phyloP scores from a whole-genome alignment of 2,888 invertebrate genomes.

The Chymomyza amoena region DNA sequence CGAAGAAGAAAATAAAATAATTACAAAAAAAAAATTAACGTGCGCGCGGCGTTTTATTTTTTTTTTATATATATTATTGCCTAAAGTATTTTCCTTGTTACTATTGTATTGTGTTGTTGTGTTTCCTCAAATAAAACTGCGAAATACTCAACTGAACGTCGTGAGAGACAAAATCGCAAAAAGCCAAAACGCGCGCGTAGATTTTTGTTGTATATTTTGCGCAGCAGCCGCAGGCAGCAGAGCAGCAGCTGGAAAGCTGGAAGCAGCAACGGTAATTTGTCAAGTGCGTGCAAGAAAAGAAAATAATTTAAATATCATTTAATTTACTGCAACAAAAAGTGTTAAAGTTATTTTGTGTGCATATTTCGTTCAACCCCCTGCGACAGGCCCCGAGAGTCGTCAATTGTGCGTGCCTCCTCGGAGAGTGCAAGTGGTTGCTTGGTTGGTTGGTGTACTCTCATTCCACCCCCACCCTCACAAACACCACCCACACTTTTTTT shows the following conservation, averaged over 20 bases:
- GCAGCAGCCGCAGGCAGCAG: neutral
- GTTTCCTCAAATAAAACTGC: slow-evolving; percentile 36
- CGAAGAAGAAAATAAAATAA: neutral
- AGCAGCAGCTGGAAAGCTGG: slow-evolving; percentile 14
- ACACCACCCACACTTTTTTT: neutral
- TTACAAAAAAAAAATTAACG: neutral
- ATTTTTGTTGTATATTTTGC: neutral
- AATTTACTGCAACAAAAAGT: slow-evolving; percentile 17
- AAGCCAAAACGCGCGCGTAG: slow-evolving; percentile 59
- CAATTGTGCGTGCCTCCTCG: slow-evolving; percentile 44
- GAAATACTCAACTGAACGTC: neutral
- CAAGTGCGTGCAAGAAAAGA: slow-evolving; percentile 46
- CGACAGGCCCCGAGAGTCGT: slow-evolving; percentile 1
- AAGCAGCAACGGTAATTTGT: slow-evolving; percentile 29
- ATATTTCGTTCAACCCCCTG: neutral
- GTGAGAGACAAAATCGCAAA: slow-evolving; percentile 31
- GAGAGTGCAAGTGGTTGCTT: slow-evolving; percentile 63
- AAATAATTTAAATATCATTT: neutral
- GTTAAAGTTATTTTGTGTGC: neutral
- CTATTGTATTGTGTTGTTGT: slow-evolving; percentile 6
- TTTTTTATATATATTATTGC: too few species aligned
- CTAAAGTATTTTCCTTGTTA: slow-evolving; percentile 10
- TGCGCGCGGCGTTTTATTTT: neutral
- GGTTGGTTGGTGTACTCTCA: slow-evolving; percentile 46
- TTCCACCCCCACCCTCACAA: slow-evolving; percentile 1